phyloP scores from a whole-genome alignment of 2,113 vertebrate genomes.

The Paraplagusia blochii region DNA sequence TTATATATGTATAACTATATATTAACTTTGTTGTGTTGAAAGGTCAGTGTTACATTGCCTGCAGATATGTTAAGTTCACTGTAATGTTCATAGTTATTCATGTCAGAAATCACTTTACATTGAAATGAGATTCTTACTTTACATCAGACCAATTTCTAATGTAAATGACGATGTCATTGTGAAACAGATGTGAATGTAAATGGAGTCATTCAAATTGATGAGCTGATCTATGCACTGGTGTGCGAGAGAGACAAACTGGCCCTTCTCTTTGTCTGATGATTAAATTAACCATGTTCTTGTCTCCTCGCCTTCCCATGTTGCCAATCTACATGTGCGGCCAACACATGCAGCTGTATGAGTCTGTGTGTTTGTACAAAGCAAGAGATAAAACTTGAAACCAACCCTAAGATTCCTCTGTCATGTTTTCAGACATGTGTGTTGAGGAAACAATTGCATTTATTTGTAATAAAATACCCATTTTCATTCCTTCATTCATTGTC shows the following conservation, averaged over 20 bases:
- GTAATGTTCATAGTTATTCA: not conserved
- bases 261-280: conserved; percentile 21
- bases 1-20: no score
- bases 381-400: no score
- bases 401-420: no score
- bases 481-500: no score
- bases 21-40: no score
- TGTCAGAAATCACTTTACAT: conserved; percentile 6
- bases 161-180: conserved; percentile 5
- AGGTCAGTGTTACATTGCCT: no score
- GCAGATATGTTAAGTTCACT: not conserved
- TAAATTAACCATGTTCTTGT: conserved; percentile 31
- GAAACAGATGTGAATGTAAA: conserved; percentile 19
- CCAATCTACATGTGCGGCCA: conserved; percentile 15
- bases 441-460: no score
- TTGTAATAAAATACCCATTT: no score
- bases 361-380: conserved; percentile 5
- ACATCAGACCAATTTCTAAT: not conserved
- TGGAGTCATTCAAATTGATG: conserved; percentile 17
- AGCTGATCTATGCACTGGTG: conserved; percentile 1
- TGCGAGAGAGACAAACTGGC: not conserved
- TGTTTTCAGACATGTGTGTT: no score
- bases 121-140: not conserved
- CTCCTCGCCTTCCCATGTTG: not conserved
- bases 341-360: conserved; percentile 17